Evolutionary conservation across 2,113 vertebrate species (phyloP).

Genomic region (Ochotona princeps): DNA sequence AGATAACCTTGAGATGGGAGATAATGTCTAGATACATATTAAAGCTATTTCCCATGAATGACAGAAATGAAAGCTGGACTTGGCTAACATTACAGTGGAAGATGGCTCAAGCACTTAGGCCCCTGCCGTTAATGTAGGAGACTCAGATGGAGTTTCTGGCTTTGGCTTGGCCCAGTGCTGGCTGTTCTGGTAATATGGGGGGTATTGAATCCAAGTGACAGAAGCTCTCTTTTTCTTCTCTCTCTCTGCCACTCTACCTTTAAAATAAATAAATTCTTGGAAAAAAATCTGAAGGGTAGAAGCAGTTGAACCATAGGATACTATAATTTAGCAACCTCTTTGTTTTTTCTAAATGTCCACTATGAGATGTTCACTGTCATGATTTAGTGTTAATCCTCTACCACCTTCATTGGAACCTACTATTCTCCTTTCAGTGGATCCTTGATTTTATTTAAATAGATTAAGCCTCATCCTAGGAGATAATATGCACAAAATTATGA

Average conservation of each 20-base stretch:
- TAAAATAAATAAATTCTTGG: too few relatives aligned
- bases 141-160: too few relatives aligned
- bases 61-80: not conserved
- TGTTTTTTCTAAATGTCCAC: not conserved
- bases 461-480: conserved; percentile 8
- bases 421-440: not conserved
- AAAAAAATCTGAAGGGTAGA: not conserved
- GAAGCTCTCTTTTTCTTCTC: too few relatives aligned
- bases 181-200: too few relatives aligned
- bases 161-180: too few relatives aligned
- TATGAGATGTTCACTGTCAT: not conserved
- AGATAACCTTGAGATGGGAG: not conserved
- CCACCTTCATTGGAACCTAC: not conserved
- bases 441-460: not conserved
- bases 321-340: not conserved
- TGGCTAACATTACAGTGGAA: not conserved
- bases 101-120: too few relatives aligned
- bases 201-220: too few relatives aligned
- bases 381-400: not conserved
- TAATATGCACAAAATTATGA: not conserved
- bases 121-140: too few relatives aligned
- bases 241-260: too few relatives aligned
- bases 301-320: not conserved
- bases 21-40: not conserved
- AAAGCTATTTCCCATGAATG: not conserved